Evolutionary conservation across 2,888 invertebrate species (phyloP).

Genomic region (Erannis defoliaria): DNA sequence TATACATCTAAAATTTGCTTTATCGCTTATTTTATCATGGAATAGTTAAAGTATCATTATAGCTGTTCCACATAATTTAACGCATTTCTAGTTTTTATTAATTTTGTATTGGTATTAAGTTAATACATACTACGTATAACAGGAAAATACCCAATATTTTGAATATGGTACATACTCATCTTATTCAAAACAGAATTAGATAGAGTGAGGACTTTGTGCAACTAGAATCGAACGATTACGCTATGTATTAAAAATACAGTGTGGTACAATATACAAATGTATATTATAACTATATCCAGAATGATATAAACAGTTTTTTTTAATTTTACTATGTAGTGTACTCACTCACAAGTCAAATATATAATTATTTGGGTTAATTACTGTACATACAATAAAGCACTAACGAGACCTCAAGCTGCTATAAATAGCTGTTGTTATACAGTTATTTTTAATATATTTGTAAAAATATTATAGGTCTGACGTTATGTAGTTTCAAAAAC

Average conservation of each 20-base stretch:
- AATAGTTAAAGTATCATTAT: background rate
- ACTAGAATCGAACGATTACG: background rate
- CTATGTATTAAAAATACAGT: background rate
- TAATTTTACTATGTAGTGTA: no score
- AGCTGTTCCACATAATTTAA: background rate
- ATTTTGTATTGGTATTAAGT: background rate
- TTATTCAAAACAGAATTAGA: background rate
- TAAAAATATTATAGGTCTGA: background rate
- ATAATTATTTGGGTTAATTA: background rate
- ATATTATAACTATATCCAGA: background rate
- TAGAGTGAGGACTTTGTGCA: background rate
- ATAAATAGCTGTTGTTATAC: background rate
- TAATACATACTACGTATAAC: constrained; percentile 1
- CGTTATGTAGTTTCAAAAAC: constrained; percentile 1
- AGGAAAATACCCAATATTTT: background rate
- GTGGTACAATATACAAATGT: background rate
- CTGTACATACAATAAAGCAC: background rate
- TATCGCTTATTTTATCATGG: constrained; percentile 4
- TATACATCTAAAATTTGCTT: constrained; percentile 33
- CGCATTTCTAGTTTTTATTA: background rate
- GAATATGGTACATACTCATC: no score
- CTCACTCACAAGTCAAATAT: background rate
- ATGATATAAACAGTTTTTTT: no score
- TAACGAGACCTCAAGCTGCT: background rate
- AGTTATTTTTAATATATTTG: background rate